phyloP scores from a whole-genome alignment of 1,140 invertebrate species.

The Drosophila pandora region DNA sequence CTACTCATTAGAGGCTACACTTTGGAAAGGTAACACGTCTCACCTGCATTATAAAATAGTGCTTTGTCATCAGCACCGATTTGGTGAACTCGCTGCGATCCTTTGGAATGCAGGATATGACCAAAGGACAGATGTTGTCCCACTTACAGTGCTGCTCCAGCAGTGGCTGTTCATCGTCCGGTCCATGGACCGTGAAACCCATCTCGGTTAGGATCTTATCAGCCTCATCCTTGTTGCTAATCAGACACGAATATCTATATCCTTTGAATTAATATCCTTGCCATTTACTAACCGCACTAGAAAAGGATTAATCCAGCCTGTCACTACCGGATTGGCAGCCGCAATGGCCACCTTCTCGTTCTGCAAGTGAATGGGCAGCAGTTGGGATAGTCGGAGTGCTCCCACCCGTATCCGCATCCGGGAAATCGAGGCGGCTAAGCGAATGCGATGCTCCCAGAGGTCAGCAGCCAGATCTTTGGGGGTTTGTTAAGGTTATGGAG shows the following conservation, averaged over 20 bases:
- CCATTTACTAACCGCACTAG: slow-evolving; percentile 86
- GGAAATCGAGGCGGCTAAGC: slow-evolving; percentile 88
- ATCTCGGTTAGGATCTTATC: slow-evolving; percentile 56
- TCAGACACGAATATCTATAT: not conserved
- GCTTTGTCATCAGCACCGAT: slow-evolving; percentile 85
- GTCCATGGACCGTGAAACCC: slow-evolving; percentile 75
- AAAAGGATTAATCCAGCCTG: slow-evolving; percentile 90
- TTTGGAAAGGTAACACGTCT: slow-evolving; percentile 6
- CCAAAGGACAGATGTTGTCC: slow-evolving; percentile 89
- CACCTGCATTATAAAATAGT: slow-evolving; percentile 86
- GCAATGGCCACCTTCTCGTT: slow-evolving; percentile 87
- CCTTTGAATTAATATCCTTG: too few species aligned
- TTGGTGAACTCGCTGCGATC: slow-evolving; percentile 76
- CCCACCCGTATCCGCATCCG: slow-evolving; percentile 89
- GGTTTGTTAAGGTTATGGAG: not conserved
- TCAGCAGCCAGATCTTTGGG: slow-evolving; percentile 85
- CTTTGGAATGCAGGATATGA: slow-evolving; percentile 87
- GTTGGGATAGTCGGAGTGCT: slow-evolving; percentile 87
- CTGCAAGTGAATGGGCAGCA: slow-evolving; percentile 88
- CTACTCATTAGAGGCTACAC: too few species aligned
- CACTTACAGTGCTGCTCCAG: slow-evolving; percentile 86
- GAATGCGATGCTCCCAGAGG: slow-evolving; percentile 87
- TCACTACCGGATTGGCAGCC: slow-evolving; percentile 86
- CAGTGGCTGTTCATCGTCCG: slow-evolving; percentile 73
- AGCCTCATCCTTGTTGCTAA: slow-evolving; percentile 67